phyloP scores from a whole-genome alignment of 2,797 vertebrate genomes.

The Xenopus petersii region DNA sequence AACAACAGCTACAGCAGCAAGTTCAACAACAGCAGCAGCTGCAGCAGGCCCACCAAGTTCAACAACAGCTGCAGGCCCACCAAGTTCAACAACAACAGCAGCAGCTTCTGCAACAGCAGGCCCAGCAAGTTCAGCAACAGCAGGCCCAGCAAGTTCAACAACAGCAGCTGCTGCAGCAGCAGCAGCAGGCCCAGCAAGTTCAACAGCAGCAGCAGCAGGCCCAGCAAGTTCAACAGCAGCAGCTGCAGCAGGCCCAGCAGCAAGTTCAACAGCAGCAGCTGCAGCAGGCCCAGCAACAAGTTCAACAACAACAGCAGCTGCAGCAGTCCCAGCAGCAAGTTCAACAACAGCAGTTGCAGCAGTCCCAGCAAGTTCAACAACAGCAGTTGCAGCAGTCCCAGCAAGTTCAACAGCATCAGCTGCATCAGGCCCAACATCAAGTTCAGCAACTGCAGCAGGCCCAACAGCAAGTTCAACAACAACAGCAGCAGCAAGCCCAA shows the following conservation, averaged over 20 bases:
- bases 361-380: conserved; percentile 13
- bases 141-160: conserved; percentile 15
- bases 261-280: conserved; percentile 7
- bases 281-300: conserved; percentile 27
- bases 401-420: conserved; percentile 61
- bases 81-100: conserved; percentile 58
- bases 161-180: background rate
- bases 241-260: conserved; percentile 26
- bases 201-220: conserved; percentile 68
- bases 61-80: conserved; percentile 64
- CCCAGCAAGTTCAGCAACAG: conserved; percentile 16
- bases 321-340: conserved; percentile 51
- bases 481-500: background rate
- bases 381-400: conserved; percentile 25
- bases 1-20: background rate
- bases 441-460: conserved; percentile 6
- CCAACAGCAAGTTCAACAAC: background rate
- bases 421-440: background rate
- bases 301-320: background rate
- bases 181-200: conserved; percentile 3
- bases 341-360: background rate
- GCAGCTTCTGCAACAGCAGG: background rate
- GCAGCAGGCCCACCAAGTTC: conserved; percentile 10
- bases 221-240: conserved; percentile 55
- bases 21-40: background rate